Percentiles rank a stretch among this genome's conserved stretches.
These are phyloP conservation scores for Hormiphora californensis DNA, from an alignment of 37 sponge, comb jelly and placozoan species.

Conservation along the genomic window DNA sequence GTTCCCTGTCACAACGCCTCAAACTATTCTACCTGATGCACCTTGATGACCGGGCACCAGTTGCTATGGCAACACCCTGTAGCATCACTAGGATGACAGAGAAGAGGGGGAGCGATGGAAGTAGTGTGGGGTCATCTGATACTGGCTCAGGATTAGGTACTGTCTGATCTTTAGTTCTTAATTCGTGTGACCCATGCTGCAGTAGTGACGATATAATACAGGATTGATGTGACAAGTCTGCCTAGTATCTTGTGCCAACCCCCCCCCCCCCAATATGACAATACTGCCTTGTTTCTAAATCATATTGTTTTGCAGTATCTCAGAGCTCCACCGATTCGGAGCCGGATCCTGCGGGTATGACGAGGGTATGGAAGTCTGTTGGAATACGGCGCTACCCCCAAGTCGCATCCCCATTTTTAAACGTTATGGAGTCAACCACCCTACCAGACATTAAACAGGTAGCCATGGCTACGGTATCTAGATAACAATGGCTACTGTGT, in stretches of 20 bases:
- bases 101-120: background rate
- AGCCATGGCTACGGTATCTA: no score
- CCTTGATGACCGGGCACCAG: constrained; percentile 3
- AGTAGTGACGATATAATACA: no score
- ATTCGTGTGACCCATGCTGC: no score
- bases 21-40: constrained; percentile 51
- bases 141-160: no score
- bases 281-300: no score
- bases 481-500: no score
- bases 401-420: background rate
- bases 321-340: constrained; percentile 50
- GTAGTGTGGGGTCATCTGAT: no score
- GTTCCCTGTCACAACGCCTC: background rate
- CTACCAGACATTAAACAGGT: background rate
- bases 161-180: no score
- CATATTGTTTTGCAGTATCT: no score
- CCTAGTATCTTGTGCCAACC: no score
- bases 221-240: no score
- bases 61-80: background rate
- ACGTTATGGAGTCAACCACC: background rate
- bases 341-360: background rate
- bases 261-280: no score
- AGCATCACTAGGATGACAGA: background rate
- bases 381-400: constrained; percentile 43
- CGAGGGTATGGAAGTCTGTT: background rate